Evolutionary conservation across 35 echinoderm and acorn worm genomes (phyloP).

Genomic region (Acanthaster planci): DNA sequence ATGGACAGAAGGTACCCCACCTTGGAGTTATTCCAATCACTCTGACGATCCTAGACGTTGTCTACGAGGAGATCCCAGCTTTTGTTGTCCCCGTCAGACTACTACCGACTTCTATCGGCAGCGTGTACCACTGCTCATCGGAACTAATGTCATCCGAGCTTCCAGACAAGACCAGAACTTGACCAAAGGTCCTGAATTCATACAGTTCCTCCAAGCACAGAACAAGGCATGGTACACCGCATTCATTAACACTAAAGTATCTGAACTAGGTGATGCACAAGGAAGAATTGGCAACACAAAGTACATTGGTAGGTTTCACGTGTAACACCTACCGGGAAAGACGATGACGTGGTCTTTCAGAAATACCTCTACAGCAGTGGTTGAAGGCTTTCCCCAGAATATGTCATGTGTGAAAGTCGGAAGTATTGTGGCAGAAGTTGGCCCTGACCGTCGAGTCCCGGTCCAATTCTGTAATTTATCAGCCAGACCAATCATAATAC

Average conservation of each 20-base stretch:
- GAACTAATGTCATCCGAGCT: conserved; percentile 7
- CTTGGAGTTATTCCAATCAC: neutral
- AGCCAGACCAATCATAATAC: neutral
- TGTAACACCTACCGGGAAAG: neutral
- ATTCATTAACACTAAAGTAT: neutral
- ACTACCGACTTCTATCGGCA: neutral
- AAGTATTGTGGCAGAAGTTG: too few relatives aligned
- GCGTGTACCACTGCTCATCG: neutral
- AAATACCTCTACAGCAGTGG: neutral
- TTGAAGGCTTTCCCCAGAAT: neutral
- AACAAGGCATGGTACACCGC: neutral
- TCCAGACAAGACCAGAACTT: neutral
- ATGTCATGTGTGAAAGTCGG: neutral
- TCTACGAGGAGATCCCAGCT: neutral
- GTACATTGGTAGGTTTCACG: neutral
- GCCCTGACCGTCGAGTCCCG: neutral
- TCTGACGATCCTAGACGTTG: neutral
- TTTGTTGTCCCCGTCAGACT: conserved; percentile 8
- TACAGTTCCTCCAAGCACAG: neutral
- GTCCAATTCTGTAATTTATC: neutral
- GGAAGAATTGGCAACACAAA: neutral
- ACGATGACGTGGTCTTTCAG: neutral
- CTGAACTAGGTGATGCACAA: neutral
- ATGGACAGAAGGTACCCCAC: neutral
- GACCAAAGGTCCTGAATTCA: neutral